Evolutionary conservation across 2,113 vertebrate genomes (phyloP).

Genomic region (Trogon melanurus): DNA sequence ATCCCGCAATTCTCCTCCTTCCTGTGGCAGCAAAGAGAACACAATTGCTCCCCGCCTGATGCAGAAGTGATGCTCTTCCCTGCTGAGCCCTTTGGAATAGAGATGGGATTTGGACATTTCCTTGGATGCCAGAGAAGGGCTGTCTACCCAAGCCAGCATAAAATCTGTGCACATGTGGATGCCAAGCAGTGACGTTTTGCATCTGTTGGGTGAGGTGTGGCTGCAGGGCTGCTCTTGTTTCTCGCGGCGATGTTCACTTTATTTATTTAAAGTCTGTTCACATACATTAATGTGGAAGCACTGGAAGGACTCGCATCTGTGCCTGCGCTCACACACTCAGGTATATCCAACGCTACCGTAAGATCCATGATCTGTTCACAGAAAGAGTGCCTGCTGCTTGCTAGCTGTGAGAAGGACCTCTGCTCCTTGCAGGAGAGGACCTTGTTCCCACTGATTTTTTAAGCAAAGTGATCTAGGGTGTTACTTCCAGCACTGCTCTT

Average conservation of each 20-base stretch:
- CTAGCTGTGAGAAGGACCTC: not conserved
- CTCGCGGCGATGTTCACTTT: not conserved
- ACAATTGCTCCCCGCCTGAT: rapidly evolving
- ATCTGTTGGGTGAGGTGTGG: not conserved
- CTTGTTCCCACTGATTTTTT: not conserved
- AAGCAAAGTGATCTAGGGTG: not conserved
- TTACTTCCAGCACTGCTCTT: not conserved
- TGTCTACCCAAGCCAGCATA: not conserved
- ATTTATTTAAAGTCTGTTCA: not conserved
- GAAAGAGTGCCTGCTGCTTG: not conserved
- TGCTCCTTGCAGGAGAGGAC: not conserved
- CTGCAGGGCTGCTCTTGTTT: not conserved
- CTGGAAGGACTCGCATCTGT: not conserved
- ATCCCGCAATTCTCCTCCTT: not conserved
- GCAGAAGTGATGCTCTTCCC: not conserved
- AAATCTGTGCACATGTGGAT: not conserved
- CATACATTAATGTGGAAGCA: not conserved
- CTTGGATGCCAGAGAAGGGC: not conserved
- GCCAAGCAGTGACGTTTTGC: not conserved
- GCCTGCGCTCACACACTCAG: not conserved
- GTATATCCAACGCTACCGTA: not conserved
- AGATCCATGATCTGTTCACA: not conserved
- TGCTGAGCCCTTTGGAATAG: not conserved
- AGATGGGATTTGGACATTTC: not conserved
- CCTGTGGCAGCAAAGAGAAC: not conserved